Evolutionary conservation across 2,888 invertebrate species (phyloP), one percentile per base, ranked within the genome.

Genomic region (Amorpha juglandis): DNA sequence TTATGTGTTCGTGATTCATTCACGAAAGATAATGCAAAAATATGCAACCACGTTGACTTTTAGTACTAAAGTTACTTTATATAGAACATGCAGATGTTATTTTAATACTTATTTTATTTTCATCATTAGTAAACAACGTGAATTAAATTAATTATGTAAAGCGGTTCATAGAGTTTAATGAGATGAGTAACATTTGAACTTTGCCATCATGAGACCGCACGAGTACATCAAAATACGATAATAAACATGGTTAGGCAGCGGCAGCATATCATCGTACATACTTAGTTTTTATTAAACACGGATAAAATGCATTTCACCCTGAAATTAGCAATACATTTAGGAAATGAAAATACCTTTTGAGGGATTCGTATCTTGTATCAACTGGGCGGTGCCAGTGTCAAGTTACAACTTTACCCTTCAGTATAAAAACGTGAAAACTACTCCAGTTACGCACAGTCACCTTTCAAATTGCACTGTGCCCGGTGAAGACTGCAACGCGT

Each of bases 401-500:
- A 48, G 70, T 93, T 91, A 85, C 92, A 86, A 71, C 76, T 80
- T 81, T 83, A 84, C 91, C 92, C 90, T 89, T 81, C 75, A 71
- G 77, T 92, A 92, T 93, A 93, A 90, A 93, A 92, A 86, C 83
- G 75, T 75, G 74, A 78, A 79, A 68, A 68, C 81, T 81, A 71
- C 87, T 92, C 87, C 68, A 70, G 78, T 92, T 91, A 87, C 90
- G 76, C 71, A 75, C 89, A 91, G 80, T 89, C 78, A 74, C 70
- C 66, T 68, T 47, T 63, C 50, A 51, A 55, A 53, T 55, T 58
- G 42, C 1, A 19, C 58, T 58, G 55, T n/a, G 19, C 6, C 19
- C 19, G 0, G 58, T 38, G 11, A 38, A 19, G 19, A 35, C 33
- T 35, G 14, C 0, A 33, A n/a, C 8, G 1, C 14, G 53, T 35